phyloP scores from a whole-genome alignment of 2,113 vertebrate genomes.

The Alaudala cheleensis region DNA sequence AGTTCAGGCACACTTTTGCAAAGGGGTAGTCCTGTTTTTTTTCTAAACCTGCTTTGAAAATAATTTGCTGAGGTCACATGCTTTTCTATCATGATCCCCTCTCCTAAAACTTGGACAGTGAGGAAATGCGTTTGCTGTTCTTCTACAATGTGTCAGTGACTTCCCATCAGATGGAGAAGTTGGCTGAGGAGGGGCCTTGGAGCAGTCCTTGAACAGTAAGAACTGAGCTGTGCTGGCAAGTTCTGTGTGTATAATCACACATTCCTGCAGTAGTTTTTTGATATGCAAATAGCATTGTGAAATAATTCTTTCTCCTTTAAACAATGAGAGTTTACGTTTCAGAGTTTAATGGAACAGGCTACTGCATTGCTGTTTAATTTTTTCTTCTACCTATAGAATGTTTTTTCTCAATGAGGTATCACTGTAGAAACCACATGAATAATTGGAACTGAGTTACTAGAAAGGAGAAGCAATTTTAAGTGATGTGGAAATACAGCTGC shows the following conservation, averaged over 20 bases:
- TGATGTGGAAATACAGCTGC: neutral
- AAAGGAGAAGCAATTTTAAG: neutral
- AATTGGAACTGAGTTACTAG: neutral
- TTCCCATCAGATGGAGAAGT: constrained; percentile 29
- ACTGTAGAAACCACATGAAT: neutral
- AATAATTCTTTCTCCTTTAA: neutral
- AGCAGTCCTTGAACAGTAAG: neutral
- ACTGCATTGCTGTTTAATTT: neutral
- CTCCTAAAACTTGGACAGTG: neutral
- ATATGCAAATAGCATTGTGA: neutral
- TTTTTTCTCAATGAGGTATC: neutral
- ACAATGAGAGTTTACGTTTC: neutral
- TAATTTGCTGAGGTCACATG: neutral
- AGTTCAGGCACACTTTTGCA: neutral
- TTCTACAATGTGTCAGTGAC: neutral
- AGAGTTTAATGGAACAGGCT: neutral
- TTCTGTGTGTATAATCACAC: neutral
- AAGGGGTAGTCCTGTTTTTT: neutral
- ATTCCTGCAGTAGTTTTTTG: neutral
- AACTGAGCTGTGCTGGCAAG: neutral
- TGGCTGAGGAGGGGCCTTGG: neutral
- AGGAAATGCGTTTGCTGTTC: neutral
- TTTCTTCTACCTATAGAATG: neutral
- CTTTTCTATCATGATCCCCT: neutral
- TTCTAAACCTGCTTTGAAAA: neutral